A percentile compares a stretch with the other conserved stretches of the same genome.
These are phyloP conservation scores for Odocoileus hemionus DNA, from an alignment of 2,113 vertebrate genomes.

Conservation along the genomic window DNA sequence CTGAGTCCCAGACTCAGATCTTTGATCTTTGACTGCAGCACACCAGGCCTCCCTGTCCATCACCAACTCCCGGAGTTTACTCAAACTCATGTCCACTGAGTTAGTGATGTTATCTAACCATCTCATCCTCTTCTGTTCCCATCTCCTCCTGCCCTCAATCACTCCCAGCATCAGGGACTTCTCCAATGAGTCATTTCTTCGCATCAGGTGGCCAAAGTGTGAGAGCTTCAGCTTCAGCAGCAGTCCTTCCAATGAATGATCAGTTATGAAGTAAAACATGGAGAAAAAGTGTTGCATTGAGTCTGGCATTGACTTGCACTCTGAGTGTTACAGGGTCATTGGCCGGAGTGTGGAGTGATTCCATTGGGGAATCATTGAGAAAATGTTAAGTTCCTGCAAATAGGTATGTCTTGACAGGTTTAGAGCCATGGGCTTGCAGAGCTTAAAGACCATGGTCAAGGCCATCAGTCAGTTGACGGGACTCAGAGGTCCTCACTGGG, in stretches of 20 bases:
- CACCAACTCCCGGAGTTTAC: neutral
- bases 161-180: neutral
- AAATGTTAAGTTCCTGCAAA: constrained; percentile 61
- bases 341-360: neutral
- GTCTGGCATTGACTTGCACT: rapidly evolving
- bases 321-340: rapidly evolving
- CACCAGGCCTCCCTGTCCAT: neutral
- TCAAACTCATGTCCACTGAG: neutral
- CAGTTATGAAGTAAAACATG: neutral
- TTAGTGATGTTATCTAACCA: neutral
- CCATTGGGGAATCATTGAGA: neutral
- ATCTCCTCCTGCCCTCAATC: neutral
- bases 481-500: constrained; percentile 70
- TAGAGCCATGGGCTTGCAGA: constrained; percentile 62
- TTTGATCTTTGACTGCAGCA: neutral
- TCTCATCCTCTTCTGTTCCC: neutral
- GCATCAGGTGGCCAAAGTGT: neutral
- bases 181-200: neutral
- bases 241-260: neutral
- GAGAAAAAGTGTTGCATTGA: rapidly evolving
- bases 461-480: constrained; percentile 51
- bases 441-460: constrained; percentile 73
- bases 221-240: neutral
- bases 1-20: neutral
- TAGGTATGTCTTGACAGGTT: constrained; percentile 63